A percentile compares a stretch with the other conserved stretches of the same genome.
phyloP scores from a whole-genome alignment of 2,888 invertebrate species.

The Phyllotreta striolata region DNA sequence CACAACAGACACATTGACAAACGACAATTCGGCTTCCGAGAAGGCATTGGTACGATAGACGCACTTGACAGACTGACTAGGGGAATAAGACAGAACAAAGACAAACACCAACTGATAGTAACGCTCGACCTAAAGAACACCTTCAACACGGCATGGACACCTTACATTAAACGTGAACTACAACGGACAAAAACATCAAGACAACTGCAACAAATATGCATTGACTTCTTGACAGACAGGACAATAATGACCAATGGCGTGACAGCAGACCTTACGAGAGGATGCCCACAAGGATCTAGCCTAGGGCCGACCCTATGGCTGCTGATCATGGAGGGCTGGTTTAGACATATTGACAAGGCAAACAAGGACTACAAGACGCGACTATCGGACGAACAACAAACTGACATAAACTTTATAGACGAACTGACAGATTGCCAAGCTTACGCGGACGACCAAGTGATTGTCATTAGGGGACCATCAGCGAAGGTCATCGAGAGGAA shows the following conservation, averaged over 20 bases:
- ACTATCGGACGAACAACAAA: no score
- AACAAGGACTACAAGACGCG: neutral
- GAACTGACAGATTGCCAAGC: no score
- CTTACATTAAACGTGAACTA: neutral
- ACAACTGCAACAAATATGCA: neutral
- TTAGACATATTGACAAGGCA: conserved; percentile 5
- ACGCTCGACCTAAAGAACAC: neutral
- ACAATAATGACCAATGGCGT: neutral
- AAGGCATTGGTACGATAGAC: no score
- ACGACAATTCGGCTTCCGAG: no score
- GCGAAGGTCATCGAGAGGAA: no score
- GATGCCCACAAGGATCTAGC: conserved; percentile 23
- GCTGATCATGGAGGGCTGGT: conserved; percentile 18
- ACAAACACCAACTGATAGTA: no score
- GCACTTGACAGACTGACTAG: no score
- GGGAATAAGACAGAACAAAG: no score
- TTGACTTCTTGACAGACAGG: neutral
- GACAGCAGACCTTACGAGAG: neutral
- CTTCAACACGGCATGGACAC: neutral
- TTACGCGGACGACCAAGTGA: conserved; percentile 3
- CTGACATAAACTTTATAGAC: no score
- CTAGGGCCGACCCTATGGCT: conserved; percentile 19
- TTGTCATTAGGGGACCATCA: no score
- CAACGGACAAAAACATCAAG: neutral
- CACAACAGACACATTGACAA: no score